A percentile compares a stretch with the other conserved stretches of the same genome.
These are phyloP conservation scores for Oreohelix idahoensis DNA, from an alignment of 1,140 invertebrate genomes.

Conservation along the genomic window DNA sequence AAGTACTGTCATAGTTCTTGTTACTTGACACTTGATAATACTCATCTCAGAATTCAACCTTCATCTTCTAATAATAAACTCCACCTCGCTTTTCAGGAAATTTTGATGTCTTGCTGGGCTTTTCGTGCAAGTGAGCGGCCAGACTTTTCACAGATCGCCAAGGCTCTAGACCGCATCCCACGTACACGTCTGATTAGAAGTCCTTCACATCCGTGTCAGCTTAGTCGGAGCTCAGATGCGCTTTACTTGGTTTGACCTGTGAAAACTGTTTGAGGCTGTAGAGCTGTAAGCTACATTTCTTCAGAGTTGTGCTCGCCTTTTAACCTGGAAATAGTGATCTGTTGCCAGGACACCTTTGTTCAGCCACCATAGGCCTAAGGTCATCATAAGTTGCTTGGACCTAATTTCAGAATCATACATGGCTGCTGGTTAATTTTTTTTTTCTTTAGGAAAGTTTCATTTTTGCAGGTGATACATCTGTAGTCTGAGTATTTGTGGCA, in stretches of 20 bases:
- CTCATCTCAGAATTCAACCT: too few relatives aligned
- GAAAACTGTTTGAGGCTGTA: neutral
- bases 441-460: too few relatives aligned
- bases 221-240: conserved; percentile 69
- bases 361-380: neutral
- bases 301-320: neutral
- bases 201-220: conserved; percentile 89
- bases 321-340: neutral
- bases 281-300: neutral
- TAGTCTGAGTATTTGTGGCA: too few relatives aligned
- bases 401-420: too few relatives aligned
- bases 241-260: conserved; percentile 52
- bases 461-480: too few relatives aligned
- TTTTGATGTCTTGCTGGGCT: conserved; percentile 97
- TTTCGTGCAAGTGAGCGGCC: conserved; percentile 87
- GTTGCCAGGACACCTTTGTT: neutral
- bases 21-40: too few relatives aligned
- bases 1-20: too few relatives aligned
- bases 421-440: too few relatives aligned
- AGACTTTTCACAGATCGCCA: conserved; percentile 89
- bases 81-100: conserved; percentile 88
- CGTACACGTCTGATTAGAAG: conserved; percentile 95
- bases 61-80: too few relatives aligned
- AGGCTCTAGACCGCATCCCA: conserved; percentile 87
- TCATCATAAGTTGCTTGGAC: too few relatives aligned